These are phyloP conservation scores for Chelonus formosanus DNA, from an alignment of 2,888 invertebrate species.

Conservation along the genomic window DNA sequence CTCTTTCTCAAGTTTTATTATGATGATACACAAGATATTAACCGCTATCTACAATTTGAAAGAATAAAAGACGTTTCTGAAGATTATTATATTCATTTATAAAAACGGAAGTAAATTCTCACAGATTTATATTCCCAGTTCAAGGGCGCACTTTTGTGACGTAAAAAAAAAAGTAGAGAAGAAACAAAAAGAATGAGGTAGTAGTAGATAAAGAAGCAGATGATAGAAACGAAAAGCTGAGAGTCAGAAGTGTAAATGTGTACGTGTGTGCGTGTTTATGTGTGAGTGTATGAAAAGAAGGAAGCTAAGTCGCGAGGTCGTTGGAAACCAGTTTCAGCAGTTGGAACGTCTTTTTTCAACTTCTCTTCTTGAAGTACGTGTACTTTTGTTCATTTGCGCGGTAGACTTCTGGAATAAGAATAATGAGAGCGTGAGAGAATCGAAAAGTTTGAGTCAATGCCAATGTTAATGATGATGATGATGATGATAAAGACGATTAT, in stretches of 20 bases:
- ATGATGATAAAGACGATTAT: constrained; percentile 3
- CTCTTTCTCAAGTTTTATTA: not conserved
- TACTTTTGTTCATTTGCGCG: too few species aligned
- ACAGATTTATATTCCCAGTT: constrained; percentile 30
- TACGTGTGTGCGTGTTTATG: not conserved
- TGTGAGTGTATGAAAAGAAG: constrained; percentile 18
- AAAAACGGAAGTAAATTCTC: constrained; percentile 35
- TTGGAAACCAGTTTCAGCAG: constrained; percentile 41
- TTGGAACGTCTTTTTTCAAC: constrained; percentile 31
- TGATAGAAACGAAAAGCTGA: constrained; percentile 20
- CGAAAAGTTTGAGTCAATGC: not conserved
- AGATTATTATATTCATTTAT: not conserved
- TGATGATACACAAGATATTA: not conserved
- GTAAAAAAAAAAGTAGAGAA: constrained; percentile 18
- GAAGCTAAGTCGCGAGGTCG: constrained; percentile 38
- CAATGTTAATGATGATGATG: not conserved
- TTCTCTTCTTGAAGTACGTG: constrained; percentile 13
- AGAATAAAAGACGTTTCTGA: not conserved
- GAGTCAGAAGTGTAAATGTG: constrained; percentile 27
- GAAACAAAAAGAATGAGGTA: constrained; percentile 10
- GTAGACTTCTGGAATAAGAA: constrained; percentile 1
- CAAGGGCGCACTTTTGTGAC: constrained; percentile 32
- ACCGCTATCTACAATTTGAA: not conserved
- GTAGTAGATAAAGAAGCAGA: constrained; percentile 23
- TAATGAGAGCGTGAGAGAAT: constrained; percentile 30